Conservation (phyloP, 2,797 vertebrate genomes). For the Eremophila alpestris region DNA sequence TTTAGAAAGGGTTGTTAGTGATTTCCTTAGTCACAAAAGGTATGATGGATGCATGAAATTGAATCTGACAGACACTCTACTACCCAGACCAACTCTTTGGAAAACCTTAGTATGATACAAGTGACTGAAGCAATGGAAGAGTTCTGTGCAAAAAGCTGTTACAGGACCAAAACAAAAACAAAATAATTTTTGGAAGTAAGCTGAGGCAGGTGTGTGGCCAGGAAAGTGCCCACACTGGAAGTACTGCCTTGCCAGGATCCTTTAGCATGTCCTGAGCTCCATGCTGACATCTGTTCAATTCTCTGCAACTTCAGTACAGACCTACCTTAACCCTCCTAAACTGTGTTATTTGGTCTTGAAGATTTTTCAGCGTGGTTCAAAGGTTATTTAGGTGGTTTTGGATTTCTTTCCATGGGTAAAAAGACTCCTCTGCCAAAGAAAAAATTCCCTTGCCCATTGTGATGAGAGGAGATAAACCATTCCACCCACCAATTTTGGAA, state of each 20-base stretch:
- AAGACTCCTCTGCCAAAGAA: not conserved
- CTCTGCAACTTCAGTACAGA: not conserved
- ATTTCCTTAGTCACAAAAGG: not conserved
- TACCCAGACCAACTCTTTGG: not conserved
- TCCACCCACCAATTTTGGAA: not conserved
- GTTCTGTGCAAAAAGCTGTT: not conserved
- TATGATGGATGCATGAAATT: not conserved
- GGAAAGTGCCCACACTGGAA: not conserved
- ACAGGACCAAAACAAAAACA: not conserved
- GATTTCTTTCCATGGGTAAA: not conserved
- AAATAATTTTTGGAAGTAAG: not conserved
- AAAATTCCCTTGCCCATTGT: not conserved
- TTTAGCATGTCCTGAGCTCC: not conserved
- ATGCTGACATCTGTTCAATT: not conserved
- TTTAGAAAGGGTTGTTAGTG: not conserved
- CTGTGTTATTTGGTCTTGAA: not conserved
- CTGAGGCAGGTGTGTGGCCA: not conserved
- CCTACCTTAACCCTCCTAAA: not conserved
- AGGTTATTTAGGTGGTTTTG: not conserved
- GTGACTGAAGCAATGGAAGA: not conserved
- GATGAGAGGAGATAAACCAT: not conserved
- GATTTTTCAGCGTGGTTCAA: not conserved
- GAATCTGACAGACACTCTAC: not conserved
- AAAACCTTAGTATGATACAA: not conserved
- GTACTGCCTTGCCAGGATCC: not conserved